Evolutionary conservation across 2,797 vertebrate species (phyloP), one percentile per base, ranked within the genome.

Genomic region (Gadopsis marmoratus): DNA sequence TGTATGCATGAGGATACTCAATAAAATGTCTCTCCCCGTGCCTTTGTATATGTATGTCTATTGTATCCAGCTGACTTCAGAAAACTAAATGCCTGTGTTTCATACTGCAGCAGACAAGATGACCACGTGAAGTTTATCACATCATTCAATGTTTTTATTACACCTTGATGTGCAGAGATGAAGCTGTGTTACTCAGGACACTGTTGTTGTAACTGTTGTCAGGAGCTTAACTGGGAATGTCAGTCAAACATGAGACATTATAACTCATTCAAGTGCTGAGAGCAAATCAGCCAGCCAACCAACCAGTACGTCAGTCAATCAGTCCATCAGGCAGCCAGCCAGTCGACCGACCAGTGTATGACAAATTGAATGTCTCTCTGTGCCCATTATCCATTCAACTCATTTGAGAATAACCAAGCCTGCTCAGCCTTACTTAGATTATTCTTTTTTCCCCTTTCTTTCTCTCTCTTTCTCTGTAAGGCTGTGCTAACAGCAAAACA

Each of bases 281-380:
- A 76, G 75, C 45, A 73, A 89, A 88, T n/a, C 72, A 79, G 68
- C 23, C 63, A 19, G 26, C 47, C 76, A 85, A 53, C 79, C 69
- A 78, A 75, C 66, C 64, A 67, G 51, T 56, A n/a, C 85, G 67
- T 62, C 59, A 79, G 78, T 82, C 71, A 71, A 51, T 85, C 83
- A 75, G 71, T 79, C 79, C 63, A 81, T 80, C 85, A 83, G 51
- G 17, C 66, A 86, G 76, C 37, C 75, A 82, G 71, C 78, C 60
- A 82, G 63, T 75, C 33, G 23, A 74, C 53, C 77, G 79, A 65
- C 61, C 41, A 61, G 16, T 70, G 72, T 83, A 66, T 76, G 85
- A 93, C 80, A 91, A 86, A 93, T 77, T 88, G 60, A 87, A 86
- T 66, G 83, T 82, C 91, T 86, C 59, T 80, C 45, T 76, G 48